Evolutionary conservation across 2,888 invertebrate genomes (phyloP).

Genomic region (Lasioglossum morio): DNA sequence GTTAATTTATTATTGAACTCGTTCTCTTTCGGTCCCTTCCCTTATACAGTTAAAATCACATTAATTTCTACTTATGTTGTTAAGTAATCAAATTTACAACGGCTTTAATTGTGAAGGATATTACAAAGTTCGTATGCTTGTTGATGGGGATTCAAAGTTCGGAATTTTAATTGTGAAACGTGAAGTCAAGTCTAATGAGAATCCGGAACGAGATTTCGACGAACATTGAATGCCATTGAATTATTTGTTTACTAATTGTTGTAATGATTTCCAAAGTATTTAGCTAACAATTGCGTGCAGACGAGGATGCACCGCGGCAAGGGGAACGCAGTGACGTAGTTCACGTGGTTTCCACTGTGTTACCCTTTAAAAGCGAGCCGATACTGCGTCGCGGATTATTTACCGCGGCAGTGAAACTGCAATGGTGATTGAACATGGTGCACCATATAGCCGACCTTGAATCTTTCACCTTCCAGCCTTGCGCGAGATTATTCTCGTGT

Average conservation of each 20-base stretch:
- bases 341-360: conserved; percentile 54
- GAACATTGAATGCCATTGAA: too few relatives aligned
- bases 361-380: conserved; percentile 49
- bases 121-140: rapidly evolving
- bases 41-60: too few relatives aligned
- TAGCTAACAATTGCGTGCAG: background rate
- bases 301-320: background rate
- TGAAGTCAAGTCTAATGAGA: too few relatives aligned
- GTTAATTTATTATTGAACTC: background rate
- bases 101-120: background rate
- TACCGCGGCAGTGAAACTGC: conserved; percentile 47
- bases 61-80: background rate
- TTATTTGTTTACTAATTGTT: background rate
- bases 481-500: conserved; percentile 50
- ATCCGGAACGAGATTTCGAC: too few relatives aligned
- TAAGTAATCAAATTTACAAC: background rate
- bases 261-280: background rate
- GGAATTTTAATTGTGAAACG: too few relatives aligned
- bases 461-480: conserved; percentile 60
- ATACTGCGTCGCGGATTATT: conserved; percentile 40
- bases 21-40: too few relatives aligned
- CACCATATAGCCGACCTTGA: conserved; percentile 56
- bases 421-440: conserved; percentile 43
- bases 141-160: background rate
- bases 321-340: background rate